Evolutionary conservation across 2,888 invertebrate genomes (phyloP).

Genomic region (Hemistola chrysoprasaria): DNA sequence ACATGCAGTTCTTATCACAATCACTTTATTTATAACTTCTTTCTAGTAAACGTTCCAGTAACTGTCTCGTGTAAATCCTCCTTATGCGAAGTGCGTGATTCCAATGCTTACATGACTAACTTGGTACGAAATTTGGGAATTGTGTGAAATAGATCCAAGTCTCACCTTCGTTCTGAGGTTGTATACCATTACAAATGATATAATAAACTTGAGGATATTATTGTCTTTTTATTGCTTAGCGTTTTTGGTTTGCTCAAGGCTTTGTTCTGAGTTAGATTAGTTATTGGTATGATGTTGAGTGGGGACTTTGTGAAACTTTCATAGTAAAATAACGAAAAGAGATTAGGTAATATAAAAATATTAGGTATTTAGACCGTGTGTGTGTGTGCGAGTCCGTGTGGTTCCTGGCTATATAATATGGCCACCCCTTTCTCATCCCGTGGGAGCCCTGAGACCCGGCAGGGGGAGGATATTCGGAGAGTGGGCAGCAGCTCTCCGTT

Average conservation of each 20-base stretch:
- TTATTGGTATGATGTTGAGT: conserved; percentile 7
- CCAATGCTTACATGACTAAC: conserved; percentile 49
- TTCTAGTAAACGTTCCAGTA: conserved; percentile 6
- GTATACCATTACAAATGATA: conserved; percentile 32
- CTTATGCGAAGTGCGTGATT: conserved; percentile 51
- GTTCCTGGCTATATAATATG: too few species aligned
- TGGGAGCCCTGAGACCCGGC: too few species aligned
- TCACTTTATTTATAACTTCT: too few species aligned
- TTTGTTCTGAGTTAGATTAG: conserved; percentile 19
- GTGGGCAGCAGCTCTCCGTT: too few species aligned
- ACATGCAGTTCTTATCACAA: too few species aligned
- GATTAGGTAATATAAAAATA: too few species aligned
- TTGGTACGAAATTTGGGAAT: conserved; percentile 44
- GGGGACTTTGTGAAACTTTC: not conserved
- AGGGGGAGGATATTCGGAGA: too few species aligned
- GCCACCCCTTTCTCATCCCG: too few species aligned
- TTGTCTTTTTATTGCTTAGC: conserved; percentile 30
- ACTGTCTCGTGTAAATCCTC: conserved; percentile 32
- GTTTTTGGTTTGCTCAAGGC: conserved; percentile 23
- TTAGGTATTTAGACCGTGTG: too few species aligned
- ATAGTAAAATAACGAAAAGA: too few species aligned
- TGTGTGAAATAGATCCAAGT: conserved; percentile 57
- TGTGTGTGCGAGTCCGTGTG: too few species aligned
- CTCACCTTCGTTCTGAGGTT: conserved; percentile 35
- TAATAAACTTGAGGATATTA: conserved; percentile 35